Conservation (phyloP, 2,888 invertebrate genomes). For the Drosophila prostipennis region DNA sequence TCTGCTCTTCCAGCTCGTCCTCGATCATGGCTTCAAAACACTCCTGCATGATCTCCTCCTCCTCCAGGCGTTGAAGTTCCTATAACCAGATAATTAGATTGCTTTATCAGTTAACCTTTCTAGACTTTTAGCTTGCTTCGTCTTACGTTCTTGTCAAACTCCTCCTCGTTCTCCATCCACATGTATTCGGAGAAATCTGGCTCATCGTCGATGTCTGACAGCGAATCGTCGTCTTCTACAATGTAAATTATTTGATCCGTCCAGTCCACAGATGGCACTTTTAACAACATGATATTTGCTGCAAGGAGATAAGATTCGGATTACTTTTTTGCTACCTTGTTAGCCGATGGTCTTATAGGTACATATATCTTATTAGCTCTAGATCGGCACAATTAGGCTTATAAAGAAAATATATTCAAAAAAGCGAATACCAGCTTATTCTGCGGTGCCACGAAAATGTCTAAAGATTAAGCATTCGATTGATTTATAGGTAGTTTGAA, state of each 20-base stretch:
- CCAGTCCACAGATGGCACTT: slow-evolving; percentile 83
- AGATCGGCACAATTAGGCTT: not conserved
- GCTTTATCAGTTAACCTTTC: not conserved
- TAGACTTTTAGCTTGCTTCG: accelerated
- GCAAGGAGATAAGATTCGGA: not conserved
- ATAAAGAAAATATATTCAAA: not conserved
- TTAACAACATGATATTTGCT: slow-evolving; percentile 80
- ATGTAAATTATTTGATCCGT: slow-evolving; percentile 82
- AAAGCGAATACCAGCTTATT: not conserved
- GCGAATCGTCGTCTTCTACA: slow-evolving; percentile 82
- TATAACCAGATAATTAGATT: slow-evolving; percentile 72
- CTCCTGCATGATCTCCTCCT: slow-evolving; percentile 94
- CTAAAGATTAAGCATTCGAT: not conserved
- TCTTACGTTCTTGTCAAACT: slow-evolving; percentile 94
- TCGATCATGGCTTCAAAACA: slow-evolving; percentile 93
- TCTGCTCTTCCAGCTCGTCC: slow-evolving; percentile 87
- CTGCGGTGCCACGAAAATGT: not conserved
- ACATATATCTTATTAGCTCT: too few relatives aligned
- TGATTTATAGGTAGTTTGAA: not conserved
- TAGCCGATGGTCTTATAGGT: not conserved
- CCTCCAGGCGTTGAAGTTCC: slow-evolving; percentile 94
- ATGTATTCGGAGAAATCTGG: slow-evolving; percentile 94
- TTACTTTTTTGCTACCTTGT: not conserved
- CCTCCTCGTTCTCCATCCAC: slow-evolving; percentile 98
- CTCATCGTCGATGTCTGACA: slow-evolving; percentile 81